A percentile compares a stretch with the other conserved stretches of the same genome.
Conservation (phyloP, 2,797 vertebrate genomes). For the Rhinoraja longicauda region DNA sequence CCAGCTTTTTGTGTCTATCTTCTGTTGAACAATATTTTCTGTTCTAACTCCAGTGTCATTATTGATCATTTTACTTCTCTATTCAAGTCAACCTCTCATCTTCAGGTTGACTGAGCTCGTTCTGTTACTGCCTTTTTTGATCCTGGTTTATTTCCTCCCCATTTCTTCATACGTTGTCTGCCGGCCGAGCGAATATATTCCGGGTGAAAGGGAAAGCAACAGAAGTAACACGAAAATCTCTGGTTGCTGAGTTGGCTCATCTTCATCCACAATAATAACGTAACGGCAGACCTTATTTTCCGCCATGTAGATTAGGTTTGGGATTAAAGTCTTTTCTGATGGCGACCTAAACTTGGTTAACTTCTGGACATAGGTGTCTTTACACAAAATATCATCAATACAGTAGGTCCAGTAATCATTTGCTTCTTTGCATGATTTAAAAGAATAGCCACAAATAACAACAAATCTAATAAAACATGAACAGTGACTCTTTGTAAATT, state of each 20-base stretch:
- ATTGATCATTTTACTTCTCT: not conserved
- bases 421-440: not conserved
- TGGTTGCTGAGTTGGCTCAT: not conserved
- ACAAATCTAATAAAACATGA: not conserved
- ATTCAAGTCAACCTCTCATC: not conserved
- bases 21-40: no score
- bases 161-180: not conserved
- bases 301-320: not conserved
- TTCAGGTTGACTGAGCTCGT: not conserved
- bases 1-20: no score
- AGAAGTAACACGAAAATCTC: not conserved
- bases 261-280: not conserved
- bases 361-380: not conserved
- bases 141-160: no score
- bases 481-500: no score
- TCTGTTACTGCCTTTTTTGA: not conserved
- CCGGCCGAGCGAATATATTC: not conserved
- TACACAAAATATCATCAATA: not conserved
- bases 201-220: not conserved
- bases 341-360: not conserved
- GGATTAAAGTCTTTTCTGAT: not conserved
- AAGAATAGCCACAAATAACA: not conserved
- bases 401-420: not conserved
- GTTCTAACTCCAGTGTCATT: no score
- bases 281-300: not conserved